A percentile compares a stretch with the other conserved stretches of the same genome.
Conservation (phyloP, 2,113 vertebrate genomes). For the Nyctereutes procyonoides region DNA sequence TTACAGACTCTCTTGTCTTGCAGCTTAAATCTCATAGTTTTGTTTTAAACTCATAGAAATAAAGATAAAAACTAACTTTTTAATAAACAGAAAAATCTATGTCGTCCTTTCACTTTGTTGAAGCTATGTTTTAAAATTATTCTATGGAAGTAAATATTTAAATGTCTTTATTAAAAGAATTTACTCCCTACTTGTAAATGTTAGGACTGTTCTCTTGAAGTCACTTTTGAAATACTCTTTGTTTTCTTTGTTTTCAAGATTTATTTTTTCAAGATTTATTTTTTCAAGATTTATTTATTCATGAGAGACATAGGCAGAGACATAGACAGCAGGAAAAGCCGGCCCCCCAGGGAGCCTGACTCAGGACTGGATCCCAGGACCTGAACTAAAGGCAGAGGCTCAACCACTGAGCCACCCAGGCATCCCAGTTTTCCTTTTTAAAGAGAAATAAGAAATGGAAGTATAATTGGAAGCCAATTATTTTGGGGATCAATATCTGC, state of each 20-base stretch:
- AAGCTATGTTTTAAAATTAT: background rate
- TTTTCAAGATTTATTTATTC: too few species aligned
- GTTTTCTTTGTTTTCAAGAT: background rate
- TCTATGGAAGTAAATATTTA: background rate
- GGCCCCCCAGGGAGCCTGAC: too few species aligned
- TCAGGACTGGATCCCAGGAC: too few species aligned
- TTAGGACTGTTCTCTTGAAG: background rate
- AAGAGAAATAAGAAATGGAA: conserved; percentile 27
- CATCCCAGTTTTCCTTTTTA: background rate
- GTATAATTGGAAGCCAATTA: conserved; percentile 31
- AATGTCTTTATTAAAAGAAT: background rate
- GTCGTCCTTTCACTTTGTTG: background rate
- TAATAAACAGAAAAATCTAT: background rate
- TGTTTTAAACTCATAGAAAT: conserved; percentile 39
- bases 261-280: too few species aligned
- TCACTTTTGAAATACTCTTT: background rate
- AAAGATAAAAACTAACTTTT: background rate
- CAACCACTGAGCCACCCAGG: too few species aligned
- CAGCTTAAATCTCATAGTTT: background rate
- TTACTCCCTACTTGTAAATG: conserved; percentile 8
- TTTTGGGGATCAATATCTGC: conserved; percentile 27
- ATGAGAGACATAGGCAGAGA: too few species aligned
- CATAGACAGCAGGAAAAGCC: too few species aligned
- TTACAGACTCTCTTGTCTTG: background rate
- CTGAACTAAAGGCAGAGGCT: too few species aligned